Conservation (phyloP, 1,140 invertebrate species). For the Orussus abietinus region DNA sequence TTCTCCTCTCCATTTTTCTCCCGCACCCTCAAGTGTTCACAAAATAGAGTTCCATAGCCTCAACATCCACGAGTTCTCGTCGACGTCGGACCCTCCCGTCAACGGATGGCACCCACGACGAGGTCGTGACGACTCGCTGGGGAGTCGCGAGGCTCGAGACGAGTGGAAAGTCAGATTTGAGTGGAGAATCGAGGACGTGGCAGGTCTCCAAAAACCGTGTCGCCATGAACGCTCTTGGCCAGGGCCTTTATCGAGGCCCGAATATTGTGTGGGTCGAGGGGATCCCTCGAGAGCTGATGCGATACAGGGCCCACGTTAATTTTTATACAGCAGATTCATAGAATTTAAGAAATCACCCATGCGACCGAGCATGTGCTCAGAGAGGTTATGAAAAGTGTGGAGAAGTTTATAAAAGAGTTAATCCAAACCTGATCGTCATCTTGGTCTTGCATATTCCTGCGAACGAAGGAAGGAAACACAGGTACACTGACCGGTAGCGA, state of each 20-base stretch:
- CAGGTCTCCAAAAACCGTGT: constrained; percentile 77
- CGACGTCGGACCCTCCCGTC: no score
- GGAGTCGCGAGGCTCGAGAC: no score
- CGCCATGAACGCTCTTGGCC: constrained; percentile 80
- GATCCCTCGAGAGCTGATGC: constrained; percentile 35
- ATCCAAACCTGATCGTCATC: constrained; percentile 48
- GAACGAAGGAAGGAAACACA: constrained; percentile 43
- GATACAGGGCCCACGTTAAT: no score
- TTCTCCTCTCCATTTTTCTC: constrained; percentile 12
- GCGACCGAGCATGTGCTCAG: no score
- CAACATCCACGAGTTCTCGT: no score
- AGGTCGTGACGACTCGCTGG: no score
- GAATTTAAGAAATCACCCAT: no score
- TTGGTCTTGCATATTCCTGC: constrained; percentile 38
- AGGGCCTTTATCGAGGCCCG: constrained; percentile 83
- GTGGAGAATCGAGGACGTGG: constrained; percentile 77
- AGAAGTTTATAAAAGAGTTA: background rate
- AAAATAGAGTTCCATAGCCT: constrained; percentile 11
- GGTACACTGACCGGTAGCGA: constrained; percentile 58
- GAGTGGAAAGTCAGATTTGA: constrained; percentile 65
- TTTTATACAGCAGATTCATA: background rate
- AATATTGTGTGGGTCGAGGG: constrained; percentile 63
- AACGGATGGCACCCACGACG: no score
- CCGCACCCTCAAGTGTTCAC: constrained; percentile 5
- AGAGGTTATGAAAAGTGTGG: no score